Percentiles rank a stretch among this genome's conserved stretches.
Conservation (phyloP, 2,888 invertebrate genomes). For the Coremacera marginata region DNA sequence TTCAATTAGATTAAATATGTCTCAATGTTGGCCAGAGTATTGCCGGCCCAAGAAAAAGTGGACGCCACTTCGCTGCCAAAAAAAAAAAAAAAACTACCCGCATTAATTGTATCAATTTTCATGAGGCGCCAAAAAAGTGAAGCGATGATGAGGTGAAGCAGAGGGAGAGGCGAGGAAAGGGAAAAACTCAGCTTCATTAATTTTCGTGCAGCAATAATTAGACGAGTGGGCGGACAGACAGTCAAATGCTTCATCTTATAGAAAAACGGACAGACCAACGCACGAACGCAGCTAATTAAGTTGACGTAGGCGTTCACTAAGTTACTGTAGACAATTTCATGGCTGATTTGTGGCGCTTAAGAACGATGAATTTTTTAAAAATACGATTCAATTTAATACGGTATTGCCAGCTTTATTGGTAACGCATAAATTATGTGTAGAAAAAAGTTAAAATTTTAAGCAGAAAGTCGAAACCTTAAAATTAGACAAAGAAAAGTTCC, state of each 20-base stretch:
- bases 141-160: too few relatives aligned
- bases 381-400: not conserved
- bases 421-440: not conserved
- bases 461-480: not conserved
- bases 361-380: not conserved
- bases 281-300: conserved; percentile 7
- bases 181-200: conserved; percentile 14
- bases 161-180: not conserved
- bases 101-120: conserved; percentile 35
- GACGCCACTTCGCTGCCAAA: not conserved
- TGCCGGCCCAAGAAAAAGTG: not conserved
- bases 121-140: not conserved
- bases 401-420: not conserved
- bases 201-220: conserved; percentile 27
- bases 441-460: not conserved
- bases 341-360: conserved; percentile 14
- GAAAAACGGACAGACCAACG: not conserved
- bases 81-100: not conserved
- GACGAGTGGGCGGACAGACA: not conserved
- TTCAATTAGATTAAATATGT: conserved; percentile 30
- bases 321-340: not conserved
- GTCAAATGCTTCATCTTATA: not conserved
- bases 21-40: conserved; percentile 4
- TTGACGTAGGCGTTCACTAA: conserved; percentile 7
- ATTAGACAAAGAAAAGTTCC: not conserved